Base-by-base conservation (phyloP, 2,113 vertebrate species). In the Zosterops japonicus region DNA sequence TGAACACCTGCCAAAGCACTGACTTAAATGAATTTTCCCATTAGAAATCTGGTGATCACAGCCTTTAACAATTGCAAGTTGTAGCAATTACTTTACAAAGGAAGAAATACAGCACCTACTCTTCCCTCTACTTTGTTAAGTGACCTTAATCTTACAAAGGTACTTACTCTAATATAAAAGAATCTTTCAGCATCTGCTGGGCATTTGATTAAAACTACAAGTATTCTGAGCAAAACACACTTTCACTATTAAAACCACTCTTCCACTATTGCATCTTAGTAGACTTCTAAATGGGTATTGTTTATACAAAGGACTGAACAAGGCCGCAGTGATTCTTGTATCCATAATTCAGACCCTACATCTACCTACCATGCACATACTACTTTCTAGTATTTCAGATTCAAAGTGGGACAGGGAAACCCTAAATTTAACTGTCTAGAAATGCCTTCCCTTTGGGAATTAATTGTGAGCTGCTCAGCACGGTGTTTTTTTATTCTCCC, bases 11-110 rank as follows among this genome's bases (percentile, higher is more conserved):
- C 89, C 89, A 97, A 86, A 93, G 67, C 75, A 88, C 20, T 94
- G 95, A 96, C 72, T 78, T 86, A 96, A 97, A 95, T 55, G 10
- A 88, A 93, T 94, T 77, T 96, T 95, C 83, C 72, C 23, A 7
- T 88, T 92, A 83, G 33, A 95, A 92, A 97, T 93, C 8, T 64
- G 33, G 55, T 36, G 64, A 94, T 87, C 52, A 31, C 8, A 95
- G 52, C 52, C 87, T 91, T 93, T 81, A 88, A 97, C 53, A 67
- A 87, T 11, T 60, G 55, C 60, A 92, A 77, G 81, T 69, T 79
- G 71, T 14, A 87, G 63, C 50, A 87, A 92, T 95, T 87, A 92
- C 57, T 67, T 68, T 88, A 64, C 71, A 76, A 91, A 94, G 67
- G 84, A 6, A 88, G 47, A 89, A 84, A 95, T 31, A 72, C 11